Conservation (phyloP, 2,113 vertebrate genomes). For the Phyllostomus discolor region DNA sequence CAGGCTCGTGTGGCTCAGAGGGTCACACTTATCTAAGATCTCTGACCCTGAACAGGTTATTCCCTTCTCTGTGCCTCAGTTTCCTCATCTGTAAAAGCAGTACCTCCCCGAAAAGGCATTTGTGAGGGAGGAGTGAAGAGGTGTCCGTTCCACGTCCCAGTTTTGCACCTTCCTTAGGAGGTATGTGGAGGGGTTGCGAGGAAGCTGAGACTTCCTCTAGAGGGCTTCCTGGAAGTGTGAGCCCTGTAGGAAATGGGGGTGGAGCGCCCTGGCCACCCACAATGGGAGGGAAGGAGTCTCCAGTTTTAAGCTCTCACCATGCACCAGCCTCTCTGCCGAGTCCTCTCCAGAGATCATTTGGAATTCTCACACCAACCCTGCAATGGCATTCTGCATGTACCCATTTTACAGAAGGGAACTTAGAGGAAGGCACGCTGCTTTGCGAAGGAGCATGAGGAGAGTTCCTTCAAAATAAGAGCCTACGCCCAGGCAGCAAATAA, state of each 20-base stretch:
- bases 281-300: conserved; percentile 80
- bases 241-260: conserved; percentile 84
- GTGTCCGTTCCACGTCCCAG: background rate
- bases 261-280: background rate
- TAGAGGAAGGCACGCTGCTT: background rate
- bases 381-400: conserved; percentile 79
- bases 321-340: conserved; percentile 81
- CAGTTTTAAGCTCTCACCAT: conserved; percentile 79
- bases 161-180: background rate
- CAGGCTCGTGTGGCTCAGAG: background rate
- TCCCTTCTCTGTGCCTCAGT: background rate
- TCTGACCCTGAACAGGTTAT: background rate
- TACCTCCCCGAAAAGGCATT: background rate
- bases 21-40: background rate
- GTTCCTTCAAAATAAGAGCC: background rate
- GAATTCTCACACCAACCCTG: conserved; percentile 79
- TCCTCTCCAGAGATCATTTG: conserved; percentile 64
- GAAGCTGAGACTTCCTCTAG: conserved; percentile 81
- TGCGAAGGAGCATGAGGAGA: background rate
- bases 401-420: conserved; percentile 68
- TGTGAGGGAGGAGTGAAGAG: background rate
- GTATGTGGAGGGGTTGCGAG: conserved; percentile 24
- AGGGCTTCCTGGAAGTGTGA: conserved; percentile 85
- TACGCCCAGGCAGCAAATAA: conserved; percentile 57
- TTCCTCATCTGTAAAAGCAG: background rate